These are phyloP conservation scores for Neotragus moschatus DNA, from an alignment of 2,113 vertebrate genomes.

Conservation along the genomic window DNA sequence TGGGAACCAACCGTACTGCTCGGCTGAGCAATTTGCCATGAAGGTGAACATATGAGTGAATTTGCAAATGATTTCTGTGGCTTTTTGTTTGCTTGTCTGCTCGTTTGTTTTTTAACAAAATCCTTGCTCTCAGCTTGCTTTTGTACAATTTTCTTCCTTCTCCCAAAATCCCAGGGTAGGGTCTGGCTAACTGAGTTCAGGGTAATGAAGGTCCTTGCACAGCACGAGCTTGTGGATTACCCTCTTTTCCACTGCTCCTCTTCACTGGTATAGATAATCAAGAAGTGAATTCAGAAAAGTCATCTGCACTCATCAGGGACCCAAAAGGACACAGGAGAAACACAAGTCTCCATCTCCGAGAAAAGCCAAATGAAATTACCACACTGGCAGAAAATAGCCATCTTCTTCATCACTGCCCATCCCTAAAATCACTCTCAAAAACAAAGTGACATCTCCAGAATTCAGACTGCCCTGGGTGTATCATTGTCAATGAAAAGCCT, in stretches of 20 bases:
- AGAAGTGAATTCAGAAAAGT: conserved; percentile 48
- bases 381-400: conserved; percentile 29
- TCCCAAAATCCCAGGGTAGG: conserved; percentile 14
- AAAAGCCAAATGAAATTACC: conserved; percentile 13
- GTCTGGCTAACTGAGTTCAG: background rate
- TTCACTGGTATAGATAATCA: background rate
- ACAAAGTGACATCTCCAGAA: conserved; percentile 30
- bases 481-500: conserved; percentile 7
- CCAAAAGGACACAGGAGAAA: conserved; percentile 29
- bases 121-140: background rate
- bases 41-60: background rate
- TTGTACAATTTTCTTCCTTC: conserved; percentile 17
- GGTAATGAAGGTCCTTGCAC: conserved; percentile 1
- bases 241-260: background rate
- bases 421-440: conserved; percentile 27
- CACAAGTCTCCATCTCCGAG: background rate
- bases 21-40: background rate
- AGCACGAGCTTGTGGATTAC: background rate
- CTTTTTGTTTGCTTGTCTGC: background rate
- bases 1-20: background rate
- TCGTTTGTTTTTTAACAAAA: conserved; percentile 31
- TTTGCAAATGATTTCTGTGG: conserved; percentile 4
- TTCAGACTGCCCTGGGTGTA: background rate
- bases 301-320: background rate
- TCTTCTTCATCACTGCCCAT: conserved; percentile 2